Evolutionary conservation across 1,140 invertebrate genomes (phyloP), one percentile per base, ranked within the genome.

Genomic region (Drosophila guanche): DNA sequence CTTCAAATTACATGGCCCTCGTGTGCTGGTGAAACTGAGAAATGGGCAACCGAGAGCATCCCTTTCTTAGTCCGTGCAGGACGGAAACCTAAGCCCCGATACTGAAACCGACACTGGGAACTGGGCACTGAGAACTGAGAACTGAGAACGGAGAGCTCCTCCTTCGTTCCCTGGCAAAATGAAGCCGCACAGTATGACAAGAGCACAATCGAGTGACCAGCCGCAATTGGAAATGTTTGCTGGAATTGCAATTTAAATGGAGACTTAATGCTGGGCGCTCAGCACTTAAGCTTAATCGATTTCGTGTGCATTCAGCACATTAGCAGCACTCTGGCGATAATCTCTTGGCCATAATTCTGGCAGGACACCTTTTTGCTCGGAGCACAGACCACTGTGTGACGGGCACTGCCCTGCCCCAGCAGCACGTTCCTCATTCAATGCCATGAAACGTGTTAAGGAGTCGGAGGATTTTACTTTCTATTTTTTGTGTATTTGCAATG

Each of bases 371-470:
- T 29, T 29, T 29, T 29, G 6, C 27, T 8, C 0, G 6, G 6
- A 29, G 27, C 27, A 7, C 6, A 29, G 27, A 29, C 27, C 27
- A 29, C 27, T 37, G 33, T 37, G 33, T 12, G 29, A 8, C 16
- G 16, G 16, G 16, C 16, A 0, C 16, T 20, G 16, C 16, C 16
- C 16, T 20, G 16, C 16, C 16, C 16, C 16, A 22, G 25, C 62
- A 42, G 66, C 66, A 85, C 81, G 81, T 85, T 81, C 72, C 42
- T 74, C 72, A 74, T 86, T 86, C 77, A 77, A 68, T 81, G 81
- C 57, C 50, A 62, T 69, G 83, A 59, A 88, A 86, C 81, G 83
- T 85, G 81, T 81, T 86, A 86, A 85, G 81, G 50, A 77, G 83
- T 60, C 43, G 58, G 70, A 65, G 73, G 74, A 56, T 75, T 72